Base-by-base conservation (phyloP, 1,140 invertebrate genomes). In the Brevipalpus yothersi region DNA sequence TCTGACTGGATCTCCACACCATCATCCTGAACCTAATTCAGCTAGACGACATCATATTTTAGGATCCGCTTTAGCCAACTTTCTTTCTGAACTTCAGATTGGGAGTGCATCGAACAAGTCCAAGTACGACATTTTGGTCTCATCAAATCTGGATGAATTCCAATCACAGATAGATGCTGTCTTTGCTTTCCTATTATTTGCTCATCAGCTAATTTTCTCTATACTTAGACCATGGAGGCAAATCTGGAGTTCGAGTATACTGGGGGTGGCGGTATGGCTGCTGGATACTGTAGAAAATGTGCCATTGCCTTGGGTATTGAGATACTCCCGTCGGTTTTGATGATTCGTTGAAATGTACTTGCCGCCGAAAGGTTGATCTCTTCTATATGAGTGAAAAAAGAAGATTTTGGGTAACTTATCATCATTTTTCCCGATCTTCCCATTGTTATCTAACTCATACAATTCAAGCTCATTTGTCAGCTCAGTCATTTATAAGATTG, bases 271-370 rank as follows among this genome's bases (percentile, higher is more conserved):
- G 83, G 81, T 0, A 73, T 84, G 11, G 67, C 74, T 60, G 80
- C 81, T 5, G 81, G 82, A n/a, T 88, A 87, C 69, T 92, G 86
- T 67, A 75, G 91, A 39, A 78, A 81, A 49, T 83, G 83, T 62
- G 81, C 82, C 1, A 75, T 92, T 21, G 81, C 82, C 61, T 75
- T 94, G 54, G 83, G 80, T 60, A 71, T 94, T 21, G 87, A 93
- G 70, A 77, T 93, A 63, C 67, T 86, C 58, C 87, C 87, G 0
- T 90, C 87, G 64, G 75, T 92, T 3, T 80, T 87, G 61, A 83
- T 94, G 53, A 90, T 84, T 4, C 84, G 83, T 69, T 94, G 91
- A 89, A 88, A 94, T 74, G 89, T 92, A 2, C 69, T 93, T 60
- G 86, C 88, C 9, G 86, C 86, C 11, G 87, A 93, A 77, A 83